Base-by-base conservation (phyloP, 2,888 invertebrate species). In the Agriopis marginaria region DNA sequence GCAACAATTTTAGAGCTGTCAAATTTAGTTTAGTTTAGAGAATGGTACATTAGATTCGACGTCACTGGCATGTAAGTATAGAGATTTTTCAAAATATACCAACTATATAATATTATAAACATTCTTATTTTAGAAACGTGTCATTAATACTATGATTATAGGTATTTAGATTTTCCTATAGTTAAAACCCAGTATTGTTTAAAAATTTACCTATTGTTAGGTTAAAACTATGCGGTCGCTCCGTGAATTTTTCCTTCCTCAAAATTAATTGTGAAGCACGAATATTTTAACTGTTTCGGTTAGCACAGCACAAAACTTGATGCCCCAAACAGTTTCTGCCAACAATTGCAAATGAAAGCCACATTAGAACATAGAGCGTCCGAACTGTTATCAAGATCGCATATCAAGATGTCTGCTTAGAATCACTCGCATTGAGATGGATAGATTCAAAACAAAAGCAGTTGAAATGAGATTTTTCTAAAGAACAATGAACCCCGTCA, bases 401-500 rank as follows among this genome's bases (percentile, higher is more conserved):
- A 49, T 58, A 69, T 70, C 61, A 72, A 72, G 60, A 73, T 70
- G 70, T 72, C 76, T 73, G 71, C 63, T 65, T 39, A 66, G 59
- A 68, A 72, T 72, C 70, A 69, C 65, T 72, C 54, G 67, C 69
- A 75, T 71, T 64, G 62, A 72, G 70, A 71, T 54, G 66, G 55
- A 74, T 65, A 71, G 74, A 75, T 75, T 72, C 67, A 63, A 72
- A 67, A 74, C 73, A 74, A 75, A 72, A 73, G 75, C 70, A 63
- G 66, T 76, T 72, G 64, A 73, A 74, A 76, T 75, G 77, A 78
- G 77, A 79, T 79, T 85, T 84, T 82, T 81, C 79, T 84, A 68
- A 79, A 78, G 82, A 83, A 80, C 85, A 87, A 84, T 85, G 83
- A 87, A 88, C 85, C 81, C 79, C 77, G 82, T 83, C 82, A 79